A percentile compares a stretch with the other conserved stretches of the same genome.
Evolutionary conservation across 2,888 invertebrate genomes (phyloP).

Genomic region (Drosophila tripunctata): DNA sequence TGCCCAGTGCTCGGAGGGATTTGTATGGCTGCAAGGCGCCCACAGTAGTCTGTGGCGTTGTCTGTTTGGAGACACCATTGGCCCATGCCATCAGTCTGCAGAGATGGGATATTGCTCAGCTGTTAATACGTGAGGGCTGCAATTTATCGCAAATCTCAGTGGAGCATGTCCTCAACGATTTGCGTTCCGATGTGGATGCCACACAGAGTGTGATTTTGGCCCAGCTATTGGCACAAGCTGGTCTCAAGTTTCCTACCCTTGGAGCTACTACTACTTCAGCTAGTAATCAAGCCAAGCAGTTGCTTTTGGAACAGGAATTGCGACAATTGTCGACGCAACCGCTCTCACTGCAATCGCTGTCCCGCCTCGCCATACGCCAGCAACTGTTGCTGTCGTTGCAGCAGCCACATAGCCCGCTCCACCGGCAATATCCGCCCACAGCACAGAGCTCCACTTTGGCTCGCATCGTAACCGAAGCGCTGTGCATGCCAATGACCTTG

Average conservation of each 20-base stretch:
- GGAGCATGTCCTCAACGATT: slow-evolving; percentile 75
- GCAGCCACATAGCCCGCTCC: slow-evolving; percentile 44
- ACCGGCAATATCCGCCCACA: slow-evolving; percentile 66
- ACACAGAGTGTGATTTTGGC: slow-evolving; percentile 69
- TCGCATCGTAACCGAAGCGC: slow-evolving; percentile 72
- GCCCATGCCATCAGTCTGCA: slow-evolving; percentile 86
- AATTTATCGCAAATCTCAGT: slow-evolving; percentile 75
- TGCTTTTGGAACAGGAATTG: slow-evolving; percentile 57
- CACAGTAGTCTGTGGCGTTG: slow-evolving; percentile 52
- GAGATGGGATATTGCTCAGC: slow-evolving; percentile 80
- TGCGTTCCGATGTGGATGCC: slow-evolving; percentile 55
- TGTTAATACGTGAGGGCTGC: slow-evolving; percentile 82
- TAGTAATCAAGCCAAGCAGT: slow-evolving; percentile 1
- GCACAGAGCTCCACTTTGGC: slow-evolving; percentile 75
- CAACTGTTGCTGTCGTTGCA: slow-evolving; percentile 67
- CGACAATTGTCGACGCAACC: slow-evolving; percentile 69
- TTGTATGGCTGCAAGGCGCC: slow-evolving; percentile 85
- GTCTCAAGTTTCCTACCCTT: slow-evolving; percentile 74
- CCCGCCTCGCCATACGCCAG: slow-evolving; percentile 80
- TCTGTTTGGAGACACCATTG: slow-evolving; percentile 88
- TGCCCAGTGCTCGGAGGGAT: slow-evolving; percentile 82
- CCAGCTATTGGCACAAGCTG: slow-evolving; percentile 78
- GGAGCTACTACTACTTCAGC: no score
- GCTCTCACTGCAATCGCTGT: slow-evolving; percentile 74
- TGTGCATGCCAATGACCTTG: slow-evolving; percentile 77